Evolutionary conservation across 2,888 invertebrate species (phyloP), one percentile per base, ranked within the genome.

Genomic region (Caenorhabditis parvicauda): DNA sequence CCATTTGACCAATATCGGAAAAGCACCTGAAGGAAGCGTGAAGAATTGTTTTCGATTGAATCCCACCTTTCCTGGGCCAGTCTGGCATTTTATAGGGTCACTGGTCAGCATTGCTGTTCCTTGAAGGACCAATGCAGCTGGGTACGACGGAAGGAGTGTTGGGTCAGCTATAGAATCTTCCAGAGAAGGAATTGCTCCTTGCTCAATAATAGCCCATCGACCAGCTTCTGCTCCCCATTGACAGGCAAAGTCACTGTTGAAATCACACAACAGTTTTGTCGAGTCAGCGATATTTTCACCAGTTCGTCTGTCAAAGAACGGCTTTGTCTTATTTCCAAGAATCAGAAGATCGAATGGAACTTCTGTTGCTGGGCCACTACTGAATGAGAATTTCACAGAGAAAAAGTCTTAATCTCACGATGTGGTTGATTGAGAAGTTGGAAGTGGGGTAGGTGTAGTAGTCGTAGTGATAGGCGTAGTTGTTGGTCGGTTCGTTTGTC

Each of bases 1-100:
- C 75, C 74, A 54, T 79, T 79, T 3, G 75, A 71, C 79, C 79
- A 79, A 53, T 74, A 76, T 25, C 79, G 75, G 61, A 79, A 77
- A 12, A 79, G 57, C 22, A 78, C 53, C 74, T 75, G 42, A 54
- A 71, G n/a, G 17, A 7, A 29, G 25, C 17, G 12, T 1, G 46
- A 7, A 17, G 19, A n/a, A 41, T 14, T n/a, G 9, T 3, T 24
- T 27, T 27, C n/a, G n/a, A n/a, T 22, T 14, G 32, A 27, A 39
- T 29, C 28, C 14, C 0, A 76, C 76, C 58, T 79, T 79, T 39
- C 78, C 74, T 7, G 57, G 52, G 25, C 78, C 79, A 14, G 64
- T 70, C 45, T 79, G 78, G 39, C 79, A 79, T 45, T 63, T 43
- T n/a, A 79, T 57, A 2, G 79, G 78, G 55, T 79, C 79, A 47